phyloP scores from a whole-genome alignment of 2,888 invertebrate species.

The Neoaliturus tenellus region DNA sequence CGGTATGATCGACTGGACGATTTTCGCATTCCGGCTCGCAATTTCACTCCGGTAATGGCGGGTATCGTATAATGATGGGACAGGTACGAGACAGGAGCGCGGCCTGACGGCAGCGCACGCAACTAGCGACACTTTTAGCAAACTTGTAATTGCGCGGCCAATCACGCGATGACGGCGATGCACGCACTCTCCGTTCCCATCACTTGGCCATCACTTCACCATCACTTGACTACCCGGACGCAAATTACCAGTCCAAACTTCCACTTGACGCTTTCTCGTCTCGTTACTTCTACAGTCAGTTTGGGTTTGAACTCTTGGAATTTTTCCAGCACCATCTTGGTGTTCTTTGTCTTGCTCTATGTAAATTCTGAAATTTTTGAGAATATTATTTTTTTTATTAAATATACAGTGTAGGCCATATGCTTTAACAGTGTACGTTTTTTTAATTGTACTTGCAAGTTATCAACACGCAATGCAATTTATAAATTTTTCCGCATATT shows the following conservation, averaged over 20 bases:
- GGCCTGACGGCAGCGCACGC: conserved; percentile 24
- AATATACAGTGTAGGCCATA: neutral
- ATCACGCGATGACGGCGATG: conserved; percentile 30
- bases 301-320: neutral
- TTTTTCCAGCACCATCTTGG: no score
- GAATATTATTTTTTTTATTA: neutral
- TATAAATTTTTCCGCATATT: no score
- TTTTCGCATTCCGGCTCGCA: conserved; percentile 46
- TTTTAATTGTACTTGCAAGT: no score
- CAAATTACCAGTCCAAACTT: conserved; percentile 21
- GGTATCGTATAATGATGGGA: conserved; percentile 41
- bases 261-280: conserved; percentile 8
- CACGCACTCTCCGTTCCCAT: neutral
- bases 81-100: conserved; percentile 23
- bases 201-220: conserved; percentile 12
- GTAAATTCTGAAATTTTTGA: neutral
- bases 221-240: neutral
- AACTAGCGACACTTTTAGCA: conserved; percentile 50
- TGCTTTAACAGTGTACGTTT: neutral
- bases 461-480: no score
- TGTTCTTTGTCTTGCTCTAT: no score
- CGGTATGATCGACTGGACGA: conserved; percentile 40
- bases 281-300: neutral
- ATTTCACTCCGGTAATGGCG: conserved; percentile 30
- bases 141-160: conserved; percentile 44